phyloP scores from a whole-genome alignment of 2,888 invertebrate species.

The Sclerodermus sp. region DNA sequence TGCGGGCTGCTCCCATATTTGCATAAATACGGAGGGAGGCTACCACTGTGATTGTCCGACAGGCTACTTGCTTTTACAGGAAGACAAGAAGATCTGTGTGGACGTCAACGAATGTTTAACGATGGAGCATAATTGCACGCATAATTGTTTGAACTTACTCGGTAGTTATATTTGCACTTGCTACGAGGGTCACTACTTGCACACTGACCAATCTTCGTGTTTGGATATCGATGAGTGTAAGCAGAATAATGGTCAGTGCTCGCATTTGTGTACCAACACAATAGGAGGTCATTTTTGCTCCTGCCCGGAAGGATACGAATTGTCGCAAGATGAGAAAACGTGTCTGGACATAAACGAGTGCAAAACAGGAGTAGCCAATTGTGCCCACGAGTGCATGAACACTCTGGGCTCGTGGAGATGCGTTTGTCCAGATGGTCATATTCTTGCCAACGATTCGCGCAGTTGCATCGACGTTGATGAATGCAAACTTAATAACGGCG shows the following conservation, averaged over 20 bases:
- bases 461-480: constrained; percentile 60
- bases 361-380: constrained; percentile 49
- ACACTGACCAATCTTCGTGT: constrained; percentile 48
- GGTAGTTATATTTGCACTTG: constrained; percentile 55
- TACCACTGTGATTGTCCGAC: constrained; percentile 61
- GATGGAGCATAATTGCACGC: constrained; percentile 42
- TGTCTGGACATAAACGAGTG: constrained; percentile 59
- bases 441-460: constrained; percentile 40
- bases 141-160: constrained; percentile 42
- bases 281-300: constrained; percentile 61
- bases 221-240: constrained; percentile 52
- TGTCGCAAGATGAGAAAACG: constrained; percentile 50
- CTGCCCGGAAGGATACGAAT: constrained; percentile 60
- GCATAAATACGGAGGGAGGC: constrained; percentile 61
- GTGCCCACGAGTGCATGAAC: constrained; percentile 60
- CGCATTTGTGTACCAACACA: constrained; percentile 59
- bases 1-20: constrained; percentile 53
- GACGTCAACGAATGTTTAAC: constrained; percentile 57
- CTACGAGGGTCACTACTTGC: constrained; percentile 44
- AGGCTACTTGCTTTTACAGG: constrained; percentile 54
- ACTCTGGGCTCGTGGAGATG: constrained; percentile 51
- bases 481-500: constrained; percentile 63
- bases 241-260: constrained; percentile 58
- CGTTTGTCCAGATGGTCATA: constrained; percentile 51
- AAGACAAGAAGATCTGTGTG: constrained; percentile 57